Evolutionary conservation across 2,113 vertebrate species (phyloP).

Genomic region (Sapayoa aenigma): DNA sequence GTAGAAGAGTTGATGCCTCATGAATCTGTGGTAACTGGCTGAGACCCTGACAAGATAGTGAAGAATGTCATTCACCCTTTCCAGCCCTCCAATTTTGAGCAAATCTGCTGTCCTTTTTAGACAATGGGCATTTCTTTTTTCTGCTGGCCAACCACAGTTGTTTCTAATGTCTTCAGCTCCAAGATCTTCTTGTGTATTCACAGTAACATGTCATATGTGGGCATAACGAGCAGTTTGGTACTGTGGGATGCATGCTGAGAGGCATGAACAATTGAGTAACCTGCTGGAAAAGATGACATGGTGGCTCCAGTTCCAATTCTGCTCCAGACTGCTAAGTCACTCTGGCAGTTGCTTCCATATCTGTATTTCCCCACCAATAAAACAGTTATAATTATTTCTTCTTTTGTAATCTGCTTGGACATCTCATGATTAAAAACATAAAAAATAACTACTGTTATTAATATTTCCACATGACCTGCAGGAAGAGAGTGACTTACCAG

Average conservation of each 20-base stretch:
- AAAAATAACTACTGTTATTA: background rate
- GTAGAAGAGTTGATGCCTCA: rapidly evolving
- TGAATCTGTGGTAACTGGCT: background rate
- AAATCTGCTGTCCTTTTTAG: background rate
- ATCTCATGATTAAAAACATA: background rate
- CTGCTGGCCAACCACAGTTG: background rate
- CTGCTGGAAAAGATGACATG: background rate
- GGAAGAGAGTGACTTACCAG: background rate
- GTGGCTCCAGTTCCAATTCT: background rate
- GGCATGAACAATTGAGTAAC: background rate
- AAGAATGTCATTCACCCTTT: background rate
- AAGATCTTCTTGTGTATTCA: background rate
- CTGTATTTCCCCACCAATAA: background rate
- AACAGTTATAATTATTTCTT: background rate
- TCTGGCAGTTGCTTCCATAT: background rate
- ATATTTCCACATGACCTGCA: background rate
- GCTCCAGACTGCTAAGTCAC: background rate
- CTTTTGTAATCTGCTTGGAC: background rate
- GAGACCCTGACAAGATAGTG: background rate
- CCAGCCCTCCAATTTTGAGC: background rate
- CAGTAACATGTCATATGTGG: background rate
- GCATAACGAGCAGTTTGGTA: background rate
- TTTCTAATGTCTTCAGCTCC: background rate
- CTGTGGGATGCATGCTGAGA: background rate
- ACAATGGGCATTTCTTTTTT: background rate